Conservation (phyloP, 2,113 vertebrate species). For the Thalassoma bifasciatum region DNA sequence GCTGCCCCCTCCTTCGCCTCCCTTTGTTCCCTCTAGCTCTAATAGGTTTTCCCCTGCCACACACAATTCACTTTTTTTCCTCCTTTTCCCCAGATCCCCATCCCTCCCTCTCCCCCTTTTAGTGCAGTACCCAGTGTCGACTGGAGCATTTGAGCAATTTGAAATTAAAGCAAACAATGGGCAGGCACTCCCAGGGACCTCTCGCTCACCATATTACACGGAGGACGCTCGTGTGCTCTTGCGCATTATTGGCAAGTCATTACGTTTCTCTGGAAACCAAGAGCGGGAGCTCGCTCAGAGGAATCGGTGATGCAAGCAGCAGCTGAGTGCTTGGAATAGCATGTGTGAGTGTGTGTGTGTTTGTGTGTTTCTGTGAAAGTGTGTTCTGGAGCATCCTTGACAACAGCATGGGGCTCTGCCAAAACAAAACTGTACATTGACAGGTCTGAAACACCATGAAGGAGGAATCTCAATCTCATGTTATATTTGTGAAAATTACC, state of each 20-base stretch:
- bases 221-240: conserved; percentile 84
- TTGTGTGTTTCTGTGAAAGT: conserved; percentile 34
- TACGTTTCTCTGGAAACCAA: conserved; percentile 85
- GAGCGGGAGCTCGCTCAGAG: conserved; percentile 75
- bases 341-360: conserved; percentile 37
- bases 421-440: conserved; percentile 70
- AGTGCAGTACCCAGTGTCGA: conserved; percentile 81
- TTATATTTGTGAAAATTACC: conserved; percentile 26
- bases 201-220: conserved; percentile 82
- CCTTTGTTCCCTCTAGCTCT: conserved; percentile 81
- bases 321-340: conserved; percentile 80
- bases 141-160: conserved; percentile 84
- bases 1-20: conserved; percentile 72
- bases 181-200: conserved; percentile 82
- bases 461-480: conserved; percentile 26
- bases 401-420: conserved; percentile 73
- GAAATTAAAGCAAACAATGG: conserved; percentile 85
- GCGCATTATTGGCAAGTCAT: conserved; percentile 84
- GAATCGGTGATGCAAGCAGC: conserved; percentile 80
- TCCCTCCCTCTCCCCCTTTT: conserved; percentile 72
- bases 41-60: conserved; percentile 83
- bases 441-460: conserved; percentile 49
- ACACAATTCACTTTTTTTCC: conserved; percentile 81
- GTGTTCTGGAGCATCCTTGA: conserved; percentile 70
- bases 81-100: conserved; percentile 59